Conservation (phyloP, 2,113 vertebrate species). For the Chascanopsetta lugubris region DNA sequence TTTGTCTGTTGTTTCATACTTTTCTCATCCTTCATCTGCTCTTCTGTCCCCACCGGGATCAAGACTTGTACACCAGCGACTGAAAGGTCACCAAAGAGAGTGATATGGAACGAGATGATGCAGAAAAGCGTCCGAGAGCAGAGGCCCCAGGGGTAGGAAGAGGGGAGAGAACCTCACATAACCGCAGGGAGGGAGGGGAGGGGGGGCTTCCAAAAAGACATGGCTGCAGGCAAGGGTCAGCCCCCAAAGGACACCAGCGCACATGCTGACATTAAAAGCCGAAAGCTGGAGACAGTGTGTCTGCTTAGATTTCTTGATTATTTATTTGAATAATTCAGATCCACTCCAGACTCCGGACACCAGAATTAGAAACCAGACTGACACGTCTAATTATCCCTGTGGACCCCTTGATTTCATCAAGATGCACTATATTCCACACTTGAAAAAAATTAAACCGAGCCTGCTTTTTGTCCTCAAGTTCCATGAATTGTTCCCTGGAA, state of each 20-base stretch:
- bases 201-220: constrained; percentile 25
- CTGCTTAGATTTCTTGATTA: too few species aligned
- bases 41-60: constrained; percentile 8
- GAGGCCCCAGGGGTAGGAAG: constrained; percentile 15
- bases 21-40: background rate
- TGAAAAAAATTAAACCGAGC: too few species aligned
- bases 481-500: too few species aligned
- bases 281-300: too few species aligned
- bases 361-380: too few species aligned
- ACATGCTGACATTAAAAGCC: background rate
- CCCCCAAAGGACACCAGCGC: constrained; percentile 21
- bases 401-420: too few species aligned
- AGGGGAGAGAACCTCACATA: constrained; percentile 17
- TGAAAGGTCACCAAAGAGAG: constrained; percentile 39
- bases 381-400: too few species aligned
- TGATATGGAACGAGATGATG: constrained; percentile 49
- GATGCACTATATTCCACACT: too few species aligned
- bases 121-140: constrained; percentile 52
- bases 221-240: constrained; percentile 23
- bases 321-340: too few species aligned
- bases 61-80: constrained; percentile 27
- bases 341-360: too few species aligned
- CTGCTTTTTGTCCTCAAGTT: too few species aligned
- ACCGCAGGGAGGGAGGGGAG: constrained; percentile 8
- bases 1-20: too few species aligned